A percentile compares a stretch with the other conserved stretches of the same genome.
Conservation (phyloP, 2,113 vertebrate species). For the Ammospiza nelsoni region DNA sequence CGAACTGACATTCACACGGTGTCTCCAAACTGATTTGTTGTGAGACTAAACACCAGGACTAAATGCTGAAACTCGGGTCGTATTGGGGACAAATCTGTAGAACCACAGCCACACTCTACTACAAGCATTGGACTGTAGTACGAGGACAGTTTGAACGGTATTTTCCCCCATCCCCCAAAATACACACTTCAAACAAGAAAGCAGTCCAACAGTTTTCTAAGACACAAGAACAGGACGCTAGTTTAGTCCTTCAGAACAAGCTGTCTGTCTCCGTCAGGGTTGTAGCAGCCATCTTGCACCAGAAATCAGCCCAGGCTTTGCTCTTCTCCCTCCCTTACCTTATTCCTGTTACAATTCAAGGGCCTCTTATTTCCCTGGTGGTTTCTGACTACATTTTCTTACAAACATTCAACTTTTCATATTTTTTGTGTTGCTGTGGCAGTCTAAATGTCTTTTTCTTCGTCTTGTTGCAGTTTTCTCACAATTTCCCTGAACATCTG, state of each 20-base stretch:
- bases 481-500: conserved; percentile 61
- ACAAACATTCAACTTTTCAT: background rate
- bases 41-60: conserved; percentile 20
- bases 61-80: background rate
- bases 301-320: conserved; percentile 17
- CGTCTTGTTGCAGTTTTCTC: conserved; percentile 48
- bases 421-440: conserved; percentile 14
- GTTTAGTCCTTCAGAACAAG: conserved; percentile 33
- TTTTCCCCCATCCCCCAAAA: background rate
- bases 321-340: background rate
- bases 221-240: background rate
- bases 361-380: background rate
- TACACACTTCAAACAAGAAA: conserved; percentile 39
- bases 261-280: conserved; percentile 12
- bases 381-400: background rate
- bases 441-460: conserved; percentile 55
- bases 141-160: background rate
- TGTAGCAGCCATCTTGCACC: background rate
- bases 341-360: background rate
- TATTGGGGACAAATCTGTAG: conserved; percentile 3
- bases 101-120: conserved; percentile 48
- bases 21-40: background rate
- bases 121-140: background rate
- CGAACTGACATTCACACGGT: background rate
- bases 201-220: conserved; percentile 7